Evolutionary conservation across 2,797 vertebrate species (phyloP).

Genomic region (Etheostoma nigrum): DNA sequence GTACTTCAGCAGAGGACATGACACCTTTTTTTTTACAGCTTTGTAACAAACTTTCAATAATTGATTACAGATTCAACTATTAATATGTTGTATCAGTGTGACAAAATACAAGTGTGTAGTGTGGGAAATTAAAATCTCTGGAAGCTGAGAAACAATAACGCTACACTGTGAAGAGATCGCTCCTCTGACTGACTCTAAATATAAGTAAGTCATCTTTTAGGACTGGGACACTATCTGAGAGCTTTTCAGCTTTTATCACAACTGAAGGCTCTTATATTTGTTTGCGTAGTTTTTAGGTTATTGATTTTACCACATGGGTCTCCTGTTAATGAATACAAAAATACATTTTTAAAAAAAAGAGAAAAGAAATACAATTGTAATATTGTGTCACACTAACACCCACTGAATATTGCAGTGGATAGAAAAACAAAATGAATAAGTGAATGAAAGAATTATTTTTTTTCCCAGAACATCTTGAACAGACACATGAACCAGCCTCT

Average conservation of each 20-base stretch:
- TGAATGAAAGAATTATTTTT: not conserved
- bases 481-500: not conserved
- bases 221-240: not conserved
- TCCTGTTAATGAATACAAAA: not conserved
- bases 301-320: not conserved
- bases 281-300: not conserved
- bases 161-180: too few species aligned
- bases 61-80: not conserved
- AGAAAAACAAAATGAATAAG: not conserved
- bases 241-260: not conserved
- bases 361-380: not conserved
- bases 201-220: not conserved
- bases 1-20: slow-evolving; percentile 24
- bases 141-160: too few species aligned
- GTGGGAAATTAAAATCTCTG: too few species aligned
- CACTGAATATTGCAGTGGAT: not conserved
- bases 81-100: not conserved
- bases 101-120: not conserved
- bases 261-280: not conserved
- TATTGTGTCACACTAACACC: not conserved
- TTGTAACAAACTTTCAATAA: slow-evolving; percentile 3
- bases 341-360: too few species aligned
- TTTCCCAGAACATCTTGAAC: not conserved
- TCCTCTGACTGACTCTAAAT: too few species aligned
- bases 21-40: not conserved